Evolutionary conservation across 23 tunicate species (phyloP), one percentile per base, ranked within the genome.

Genomic region (Corella eumyota): DNA sequence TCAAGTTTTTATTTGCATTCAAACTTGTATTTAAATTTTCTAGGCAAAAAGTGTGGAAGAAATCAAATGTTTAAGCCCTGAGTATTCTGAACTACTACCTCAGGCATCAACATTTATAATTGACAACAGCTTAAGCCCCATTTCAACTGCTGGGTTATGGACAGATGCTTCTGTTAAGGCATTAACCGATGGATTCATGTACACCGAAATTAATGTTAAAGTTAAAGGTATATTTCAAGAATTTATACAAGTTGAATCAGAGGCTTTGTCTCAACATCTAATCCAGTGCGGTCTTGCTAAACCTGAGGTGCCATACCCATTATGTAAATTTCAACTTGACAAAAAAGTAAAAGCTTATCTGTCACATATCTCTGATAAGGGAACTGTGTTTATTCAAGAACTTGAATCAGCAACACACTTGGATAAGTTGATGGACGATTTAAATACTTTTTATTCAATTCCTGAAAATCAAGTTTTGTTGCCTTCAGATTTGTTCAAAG

Each of bases 71-170:
- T 36, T 81, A 19, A 74, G 79, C 11, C 25, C 20, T 25, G 31
- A 60, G 22, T 25, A 72, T 24, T 19, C 37, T 7, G 32, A 32
- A 32, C 3, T 72, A 15, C 80, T 70, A 25, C 74, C 66, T 2
- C 65, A 63, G 33, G 66, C 67, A 36, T 28, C 49, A 17, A 57
- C 50, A 2, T 33, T 81, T 23, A 24, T 57, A 35, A 25, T 81
- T 9, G 63, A 49, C 37, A 40, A 29, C 15, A 25, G 51, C 7
- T 36, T 78, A 21, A 30, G 30, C 19, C 74, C 90, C 6, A 17
- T 59, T 28, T 48, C 52, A 3, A 36, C 64, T 17, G 85, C 85
- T 50, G 58, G 34, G 33, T 51, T 77, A 62, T 81, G 90, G 90
- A 72, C 90, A 38, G 60, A 69, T n/a, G 68, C 33, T 30, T 68